Conservation (phyloP, 2,888 invertebrate genomes). For the Ectemnius continuus region DNA sequence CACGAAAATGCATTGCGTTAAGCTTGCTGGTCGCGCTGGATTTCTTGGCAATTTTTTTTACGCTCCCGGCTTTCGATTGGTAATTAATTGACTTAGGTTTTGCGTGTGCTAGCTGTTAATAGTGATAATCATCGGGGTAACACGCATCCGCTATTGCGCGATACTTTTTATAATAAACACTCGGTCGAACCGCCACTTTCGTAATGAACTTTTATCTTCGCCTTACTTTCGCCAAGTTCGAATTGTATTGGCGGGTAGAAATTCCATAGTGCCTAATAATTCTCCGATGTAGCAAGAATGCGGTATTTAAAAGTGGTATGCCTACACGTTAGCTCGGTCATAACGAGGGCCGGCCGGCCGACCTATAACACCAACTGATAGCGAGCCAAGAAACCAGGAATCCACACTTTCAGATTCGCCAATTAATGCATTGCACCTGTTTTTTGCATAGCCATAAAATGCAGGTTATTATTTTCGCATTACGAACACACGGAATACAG, state of each 20-base stretch:
- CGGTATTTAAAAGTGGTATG: no score
- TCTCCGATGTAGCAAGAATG: no score
- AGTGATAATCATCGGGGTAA: not conserved
- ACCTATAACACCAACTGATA: no score
- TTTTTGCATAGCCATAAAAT: slow-evolving; percentile 17
- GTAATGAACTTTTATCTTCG: no score
- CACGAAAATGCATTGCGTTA: slow-evolving; percentile 38
- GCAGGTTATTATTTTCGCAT: slow-evolving; percentile 40
- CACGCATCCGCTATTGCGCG: not conserved
- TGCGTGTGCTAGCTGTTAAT: slow-evolving; percentile 3
- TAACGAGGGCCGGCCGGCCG: no score
- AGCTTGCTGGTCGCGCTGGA: slow-evolving; percentile 16
- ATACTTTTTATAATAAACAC: no score
- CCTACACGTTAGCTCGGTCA: no score
- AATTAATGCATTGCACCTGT: slow-evolving; percentile 10
- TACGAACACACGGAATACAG: slow-evolving; percentile 31
- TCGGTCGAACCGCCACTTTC: no score
- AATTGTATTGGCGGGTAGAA: no score
- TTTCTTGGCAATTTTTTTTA: slow-evolving; percentile 2
- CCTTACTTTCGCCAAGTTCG: no score
- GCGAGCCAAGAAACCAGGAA: no score
- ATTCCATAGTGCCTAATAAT: no score
- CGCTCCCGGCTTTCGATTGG: not conserved
- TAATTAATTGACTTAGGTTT: slow-evolving; percentile 15
- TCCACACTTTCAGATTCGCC: slow-evolving; percentile 9